These are phyloP conservation scores for Pseudochromis fuscus DNA, from an alignment of 2,797 vertebrate genomes.

Conservation along the genomic window DNA sequence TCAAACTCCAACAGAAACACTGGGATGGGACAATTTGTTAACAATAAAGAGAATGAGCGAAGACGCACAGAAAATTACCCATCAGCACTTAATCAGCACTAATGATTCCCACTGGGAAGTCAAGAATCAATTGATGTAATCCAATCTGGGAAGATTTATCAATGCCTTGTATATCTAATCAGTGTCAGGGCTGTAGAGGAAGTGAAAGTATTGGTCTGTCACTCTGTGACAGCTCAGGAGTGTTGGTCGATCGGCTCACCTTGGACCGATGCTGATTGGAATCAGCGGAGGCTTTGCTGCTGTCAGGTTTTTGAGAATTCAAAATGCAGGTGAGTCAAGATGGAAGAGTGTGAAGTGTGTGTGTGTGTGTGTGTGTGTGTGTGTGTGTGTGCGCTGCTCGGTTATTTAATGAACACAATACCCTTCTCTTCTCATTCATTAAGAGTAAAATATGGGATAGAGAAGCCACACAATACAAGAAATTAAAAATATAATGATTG, in stretches of 20 bases:
- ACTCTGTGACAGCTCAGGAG: conserved; percentile 27
- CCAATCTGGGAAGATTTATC: conserved; percentile 46
- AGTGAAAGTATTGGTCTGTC: conserved; percentile 45
- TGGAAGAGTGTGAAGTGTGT: conserved; percentile 9
- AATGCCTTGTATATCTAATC: conserved; percentile 37
- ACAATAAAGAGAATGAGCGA: neutral
- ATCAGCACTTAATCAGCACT: conserved; percentile 37
- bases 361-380: too few species aligned
- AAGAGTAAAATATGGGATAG: conserved; percentile 22
- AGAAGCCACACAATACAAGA: conserved; percentile 7
- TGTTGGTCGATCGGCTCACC: conserved; percentile 46
- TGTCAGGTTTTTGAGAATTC: conserved; percentile 1
- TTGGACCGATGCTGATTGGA: conserved; percentile 33
- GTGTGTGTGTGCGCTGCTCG: neutral
- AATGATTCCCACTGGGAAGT: conserved; percentile 38
- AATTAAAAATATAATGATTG: conserved; percentile 13
- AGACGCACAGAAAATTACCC: neutral
- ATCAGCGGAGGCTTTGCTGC: conserved; percentile 6
- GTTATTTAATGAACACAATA: conserved; percentile 7
- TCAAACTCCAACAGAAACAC: conserved; percentile 1
- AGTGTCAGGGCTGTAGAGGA: conserved; percentile 23
- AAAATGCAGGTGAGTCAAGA: conserved; percentile 7
- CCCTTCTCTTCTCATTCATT: neutral
- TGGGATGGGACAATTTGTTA: neutral
- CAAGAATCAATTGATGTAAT: conserved; percentile 46